Evolutionary conservation across 2,888 invertebrate species (phyloP), one percentile per base, ranked within the genome.

Genomic region (Synergus itoensis): DNA sequence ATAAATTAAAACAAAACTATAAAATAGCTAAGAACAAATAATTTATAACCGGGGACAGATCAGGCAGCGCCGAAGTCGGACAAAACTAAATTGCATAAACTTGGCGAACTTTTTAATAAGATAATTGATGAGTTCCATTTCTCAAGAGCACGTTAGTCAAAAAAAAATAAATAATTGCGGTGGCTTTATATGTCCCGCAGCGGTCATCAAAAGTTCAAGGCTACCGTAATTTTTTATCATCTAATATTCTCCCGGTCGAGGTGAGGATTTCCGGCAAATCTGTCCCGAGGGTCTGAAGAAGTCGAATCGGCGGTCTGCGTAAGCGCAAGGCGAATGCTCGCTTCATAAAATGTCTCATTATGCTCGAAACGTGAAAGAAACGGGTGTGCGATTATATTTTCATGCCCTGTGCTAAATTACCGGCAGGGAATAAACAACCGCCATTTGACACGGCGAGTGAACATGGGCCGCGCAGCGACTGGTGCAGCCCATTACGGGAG

Each of bases 381-480:
- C 57, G 81, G 45, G 76, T 60, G 80, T 73, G 84, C 82, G 81
- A 84, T 84, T 83, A 82, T 80, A 84, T 83, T 84, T 84, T 83
- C 81, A 83, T 82, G 82, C 77, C 77, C 78, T 75, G 80, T 77
- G 81, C 83, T 81, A 83, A 84, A 84, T 85, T 81, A 83, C 80
- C 83, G 80, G 62, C 81, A 80, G 84, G 79, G 80, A 81, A 84
- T 84, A 84, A 85, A 85, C 83, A 84, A 84, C 83, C 81, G 80
- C 82, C 82, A 85, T 83, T 85, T 83, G 82, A 83, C 82, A 84
- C 82, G 83, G 80, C 79, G 83, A 82, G 81, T 75, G 83, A 79
- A 77, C 81, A 77, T 80, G 65, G 77, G 79, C 80, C 62, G 79
- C 81, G 82, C 21, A 73, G 73, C 45, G 69, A 69, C 45, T 69